Base-by-base conservation (phyloP, 1,140 invertebrate genomes). In the Wiebesia pumilae region DNA sequence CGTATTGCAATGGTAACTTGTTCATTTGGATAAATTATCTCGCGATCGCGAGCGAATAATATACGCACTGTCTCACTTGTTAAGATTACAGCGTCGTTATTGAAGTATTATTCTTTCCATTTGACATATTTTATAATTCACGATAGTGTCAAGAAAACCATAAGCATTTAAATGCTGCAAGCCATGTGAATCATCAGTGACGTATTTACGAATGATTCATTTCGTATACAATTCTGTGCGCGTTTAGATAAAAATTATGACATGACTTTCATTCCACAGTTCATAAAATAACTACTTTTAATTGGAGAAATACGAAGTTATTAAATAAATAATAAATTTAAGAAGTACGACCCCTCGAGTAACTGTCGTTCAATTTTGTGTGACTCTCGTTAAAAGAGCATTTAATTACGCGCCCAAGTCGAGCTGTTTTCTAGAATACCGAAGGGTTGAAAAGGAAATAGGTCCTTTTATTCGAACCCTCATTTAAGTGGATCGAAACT, bases 381-480 rank as follows among this genome's bases (percentile, higher is more conserved):
- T 35, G 2, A 73, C 12, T 19, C 38, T 30, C 19, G 3, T 67
- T 43, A 7, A 47, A 24, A 24, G 47, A 54, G 73, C 9, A 35
- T 83, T 83, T 54, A 54, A 35, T 73, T 73, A 43, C 51, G 40
- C 30, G 19, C 4, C 10, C 21, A n/a, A 83, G 33, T 62, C 21
- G 47, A 58, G 33, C 51, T 35, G 40, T 40, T 71, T 71, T 10
- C 35, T 19, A 43, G 27, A n/a, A 19, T 54, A 14, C 47, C 0
- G 47, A 33, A 73, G 81, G 69, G 69, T 83, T 35, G 67, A 47
- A 47, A 69, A 27, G 21, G 10, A 43, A 65, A 40, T 10, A 38
- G 4, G 35, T 35, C 47, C 69, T 83, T 83, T 83, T 54, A 58
- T 77, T 35, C 51, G 27, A 21, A 19, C 81, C 69, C 47, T 75